These are phyloP conservation scores for Trichopria drosophilae DNA, from an alignment of 2,888 invertebrate genomes.

Conservation along the genomic window DNA sequence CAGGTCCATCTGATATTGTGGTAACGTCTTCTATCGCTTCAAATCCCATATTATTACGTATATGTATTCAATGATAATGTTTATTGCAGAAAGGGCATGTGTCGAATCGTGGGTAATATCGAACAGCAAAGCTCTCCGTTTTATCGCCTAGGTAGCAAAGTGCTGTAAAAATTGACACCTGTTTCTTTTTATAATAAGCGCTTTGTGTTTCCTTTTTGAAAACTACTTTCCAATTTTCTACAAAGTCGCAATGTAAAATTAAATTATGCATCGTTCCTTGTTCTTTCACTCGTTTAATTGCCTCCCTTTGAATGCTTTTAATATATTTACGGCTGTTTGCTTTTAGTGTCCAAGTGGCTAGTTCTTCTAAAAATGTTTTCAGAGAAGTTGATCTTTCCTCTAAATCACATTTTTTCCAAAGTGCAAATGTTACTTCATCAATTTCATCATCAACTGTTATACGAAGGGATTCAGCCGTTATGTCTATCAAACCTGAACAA, in stretches of 20 bases:
- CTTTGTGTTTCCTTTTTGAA: conserved; percentile 10
- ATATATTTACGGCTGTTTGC: background rate
- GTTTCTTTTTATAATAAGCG: too few relatives aligned
- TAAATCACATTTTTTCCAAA: conserved; percentile 15
- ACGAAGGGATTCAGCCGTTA: too few relatives aligned
- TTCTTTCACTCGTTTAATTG: background rate
- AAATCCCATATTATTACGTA: too few relatives aligned
- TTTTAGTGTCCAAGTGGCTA: conserved; percentile 1
- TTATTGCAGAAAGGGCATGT: conserved; percentile 6
- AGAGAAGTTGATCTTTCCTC: conserved; percentile 13
- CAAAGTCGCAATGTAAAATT: conserved; percentile 10
- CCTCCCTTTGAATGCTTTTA: background rate
- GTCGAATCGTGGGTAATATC: conserved; percentile 12
- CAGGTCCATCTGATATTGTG: conserved; percentile 15
- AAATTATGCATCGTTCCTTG: background rate
- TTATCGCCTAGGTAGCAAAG: conserved; percentile 3
- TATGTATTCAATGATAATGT: background rate
- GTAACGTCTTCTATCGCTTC: conserved; percentile 1
- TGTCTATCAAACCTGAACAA: background rate
- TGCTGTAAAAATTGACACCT: conserved; percentile 15
- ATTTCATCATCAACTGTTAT: too few relatives aligned
- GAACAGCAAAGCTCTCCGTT: conserved; percentile 10
- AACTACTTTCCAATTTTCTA: conserved; percentile 17
- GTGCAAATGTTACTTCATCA: conserved; percentile 19
- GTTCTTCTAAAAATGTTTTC: conserved; percentile 12